A percentile compares a stretch with the other conserved stretches of the same genome.
phyloP scores from a whole-genome alignment of 1,140 invertebrate genomes.

The Scaptomyza graminum region DNA sequence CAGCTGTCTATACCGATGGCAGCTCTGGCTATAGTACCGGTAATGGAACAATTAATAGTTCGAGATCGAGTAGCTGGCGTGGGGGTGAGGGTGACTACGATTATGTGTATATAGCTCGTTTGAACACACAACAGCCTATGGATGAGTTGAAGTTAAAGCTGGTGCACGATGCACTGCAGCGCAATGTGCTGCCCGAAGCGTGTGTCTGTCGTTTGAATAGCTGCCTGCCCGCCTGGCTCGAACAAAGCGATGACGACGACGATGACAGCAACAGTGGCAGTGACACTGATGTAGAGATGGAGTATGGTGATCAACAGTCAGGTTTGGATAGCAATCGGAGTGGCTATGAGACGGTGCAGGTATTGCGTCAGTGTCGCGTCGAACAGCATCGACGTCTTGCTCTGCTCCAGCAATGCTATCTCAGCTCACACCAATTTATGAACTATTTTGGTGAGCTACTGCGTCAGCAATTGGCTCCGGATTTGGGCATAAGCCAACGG shows the following conservation, averaged over 20 bases:
- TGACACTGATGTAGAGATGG: constrained; percentile 45
- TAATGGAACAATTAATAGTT: constrained; percentile 13
- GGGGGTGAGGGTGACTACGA: constrained; percentile 62
- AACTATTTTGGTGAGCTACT: constrained; percentile 87
- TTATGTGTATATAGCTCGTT: constrained; percentile 65
- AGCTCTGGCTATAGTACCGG: constrained; percentile 73
- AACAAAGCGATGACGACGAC: constrained; percentile 76
- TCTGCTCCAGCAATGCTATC: constrained; percentile 83
- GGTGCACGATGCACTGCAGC: constrained; percentile 22
- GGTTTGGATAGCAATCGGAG: constrained; percentile 43
- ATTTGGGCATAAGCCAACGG: constrained; percentile 85
- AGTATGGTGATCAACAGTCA: constrained; percentile 77
- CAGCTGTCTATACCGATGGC: constrained; percentile 54
- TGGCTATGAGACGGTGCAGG: constrained; percentile 66
- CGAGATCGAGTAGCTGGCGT: constrained; percentile 4
- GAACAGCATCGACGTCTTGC: constrained; percentile 84
- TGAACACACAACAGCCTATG: constrained; percentile 68
- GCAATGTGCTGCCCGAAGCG: constrained; percentile 64
- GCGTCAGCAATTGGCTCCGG: constrained; percentile 84
- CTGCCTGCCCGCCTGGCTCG: constrained; percentile 55
- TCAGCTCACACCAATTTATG: constrained; percentile 87
- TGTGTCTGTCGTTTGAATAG: constrained; percentile 61
- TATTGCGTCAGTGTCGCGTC: constrained; percentile 73
- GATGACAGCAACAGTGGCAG: constrained; percentile 46
- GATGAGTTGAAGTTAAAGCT: constrained; percentile 50